These are phyloP conservation scores for Tympanoctomys barrerae DNA, from an alignment of 2,797 vertebrate genomes.

Conservation along the genomic window DNA sequence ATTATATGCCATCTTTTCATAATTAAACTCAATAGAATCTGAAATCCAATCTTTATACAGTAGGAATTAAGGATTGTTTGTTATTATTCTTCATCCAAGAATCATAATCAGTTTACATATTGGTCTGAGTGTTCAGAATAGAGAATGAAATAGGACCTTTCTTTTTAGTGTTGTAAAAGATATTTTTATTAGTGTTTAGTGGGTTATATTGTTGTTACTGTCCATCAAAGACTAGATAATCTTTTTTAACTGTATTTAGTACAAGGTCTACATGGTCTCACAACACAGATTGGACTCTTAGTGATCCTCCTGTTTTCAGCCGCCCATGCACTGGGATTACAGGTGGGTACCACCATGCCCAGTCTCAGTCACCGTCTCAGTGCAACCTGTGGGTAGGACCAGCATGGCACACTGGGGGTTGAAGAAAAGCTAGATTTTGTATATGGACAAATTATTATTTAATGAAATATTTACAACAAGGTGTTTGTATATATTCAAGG, in stretches of 20 bases:
- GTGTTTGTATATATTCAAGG: not conserved
- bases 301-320: too few species aligned
- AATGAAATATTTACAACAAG: conserved; percentile 20
- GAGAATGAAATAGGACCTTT: conserved; percentile 34
- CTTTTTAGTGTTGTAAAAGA: conserved; percentile 46
- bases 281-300: too few species aligned
- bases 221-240: not conserved
- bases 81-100: conserved; percentile 53
- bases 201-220: conserved; percentile 17
- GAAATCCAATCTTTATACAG: conserved; percentile 56
- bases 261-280: too few species aligned
- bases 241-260: too few species aligned
- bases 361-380: too few species aligned
- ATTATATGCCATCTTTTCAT: conserved; percentile 1
- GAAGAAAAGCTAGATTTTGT: not conserved
- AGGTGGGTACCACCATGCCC: too few species aligned
- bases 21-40: conserved; percentile 59
- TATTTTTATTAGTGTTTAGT: not conserved
- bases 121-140: conserved; percentile 21
- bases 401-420: too few species aligned
- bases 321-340: too few species aligned
- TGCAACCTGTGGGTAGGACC: rapidly evolving
- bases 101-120: not conserved
- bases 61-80: not conserved
- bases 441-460: conserved; percentile 48